These are phyloP conservation scores for Goniozus legneri DNA, from an alignment of 1,140 invertebrate genomes.

Conservation along the genomic window DNA sequence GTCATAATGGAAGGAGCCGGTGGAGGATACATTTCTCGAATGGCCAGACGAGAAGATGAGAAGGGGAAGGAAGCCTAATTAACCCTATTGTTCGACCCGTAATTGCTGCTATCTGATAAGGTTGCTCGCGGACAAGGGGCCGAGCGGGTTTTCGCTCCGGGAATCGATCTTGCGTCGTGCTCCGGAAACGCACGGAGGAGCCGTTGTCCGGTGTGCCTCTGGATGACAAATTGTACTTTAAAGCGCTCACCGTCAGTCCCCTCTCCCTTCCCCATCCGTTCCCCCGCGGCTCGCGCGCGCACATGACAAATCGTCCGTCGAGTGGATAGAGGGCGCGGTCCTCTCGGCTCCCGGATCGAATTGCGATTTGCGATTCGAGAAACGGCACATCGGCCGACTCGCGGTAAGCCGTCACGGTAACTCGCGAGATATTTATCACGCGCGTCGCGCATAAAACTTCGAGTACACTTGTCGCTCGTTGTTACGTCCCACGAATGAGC, in stretches of 20 bases:
- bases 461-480: background rate
- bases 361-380: constrained; percentile 18
- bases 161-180: background rate
- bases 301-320: constrained; percentile 34
- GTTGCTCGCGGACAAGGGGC: no score
- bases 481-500: constrained; percentile 17
- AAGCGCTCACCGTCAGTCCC: constrained; percentile 30
- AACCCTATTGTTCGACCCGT: background rate
- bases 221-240: constrained; percentile 33
- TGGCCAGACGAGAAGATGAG: background rate
- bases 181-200: background rate
- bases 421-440: background rate
- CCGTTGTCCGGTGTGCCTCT: constrained; percentile 15
- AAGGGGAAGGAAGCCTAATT: background rate
- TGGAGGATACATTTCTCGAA: no score
- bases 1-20: no score
- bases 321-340: no score
- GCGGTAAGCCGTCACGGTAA: background rate
- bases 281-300: constrained; percentile 25
- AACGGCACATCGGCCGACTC: background rate
- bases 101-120: no score
- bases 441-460: background rate
- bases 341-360: constrained; percentile 26
- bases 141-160: constrained; percentile 19
- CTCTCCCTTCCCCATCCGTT: constrained; percentile 24